Conservation (phyloP, 2,888 invertebrate species). For the Nesidiocoris tenuis region DNA sequence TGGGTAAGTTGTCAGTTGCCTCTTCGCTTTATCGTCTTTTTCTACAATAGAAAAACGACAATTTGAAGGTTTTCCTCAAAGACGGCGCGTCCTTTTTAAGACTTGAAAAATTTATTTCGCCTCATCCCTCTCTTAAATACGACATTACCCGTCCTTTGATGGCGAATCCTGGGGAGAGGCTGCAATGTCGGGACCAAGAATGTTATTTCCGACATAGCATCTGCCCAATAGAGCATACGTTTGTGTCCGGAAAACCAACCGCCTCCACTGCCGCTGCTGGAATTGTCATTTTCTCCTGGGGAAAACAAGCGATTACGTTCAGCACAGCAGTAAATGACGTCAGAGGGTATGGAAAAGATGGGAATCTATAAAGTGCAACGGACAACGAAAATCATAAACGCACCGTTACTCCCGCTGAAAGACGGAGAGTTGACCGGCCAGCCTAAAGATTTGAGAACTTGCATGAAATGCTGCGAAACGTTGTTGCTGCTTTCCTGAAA, state of each 20-base stretch:
- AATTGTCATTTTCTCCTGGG: constrained; percentile 17
- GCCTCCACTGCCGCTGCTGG: constrained; percentile 59
- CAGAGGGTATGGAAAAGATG: no score
- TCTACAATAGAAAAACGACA: constrained; percentile 13
- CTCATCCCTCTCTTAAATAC: neutral
- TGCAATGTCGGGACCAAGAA: constrained; percentile 79
- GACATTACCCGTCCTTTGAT: constrained; percentile 42
- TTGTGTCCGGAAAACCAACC: constrained; percentile 78
- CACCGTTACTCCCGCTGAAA: neutral
- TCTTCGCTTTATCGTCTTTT: constrained; percentile 46
- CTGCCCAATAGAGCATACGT: constrained; percentile 91
- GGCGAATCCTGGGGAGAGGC: constrained; percentile 37
- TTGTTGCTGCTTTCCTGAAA: constrained; percentile 52
- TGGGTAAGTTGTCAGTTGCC: constrained; percentile 56
- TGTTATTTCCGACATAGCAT: constrained; percentile 89
- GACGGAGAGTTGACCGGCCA: constrained; percentile 60
- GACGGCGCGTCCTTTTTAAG: neutral
- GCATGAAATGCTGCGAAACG: constrained; percentile 60
- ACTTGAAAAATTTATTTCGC: neutral
- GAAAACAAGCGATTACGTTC: neutral
- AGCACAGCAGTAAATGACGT: no score
- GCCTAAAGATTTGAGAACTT: constrained; percentile 72
- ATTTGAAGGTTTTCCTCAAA: neutral
- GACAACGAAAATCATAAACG: neutral
- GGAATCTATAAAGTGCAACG: no score